These are phyloP conservation scores for Anisognathus igniventris DNA, from an alignment of 2,797 vertebrate genomes.

Conservation along the genomic window DNA sequence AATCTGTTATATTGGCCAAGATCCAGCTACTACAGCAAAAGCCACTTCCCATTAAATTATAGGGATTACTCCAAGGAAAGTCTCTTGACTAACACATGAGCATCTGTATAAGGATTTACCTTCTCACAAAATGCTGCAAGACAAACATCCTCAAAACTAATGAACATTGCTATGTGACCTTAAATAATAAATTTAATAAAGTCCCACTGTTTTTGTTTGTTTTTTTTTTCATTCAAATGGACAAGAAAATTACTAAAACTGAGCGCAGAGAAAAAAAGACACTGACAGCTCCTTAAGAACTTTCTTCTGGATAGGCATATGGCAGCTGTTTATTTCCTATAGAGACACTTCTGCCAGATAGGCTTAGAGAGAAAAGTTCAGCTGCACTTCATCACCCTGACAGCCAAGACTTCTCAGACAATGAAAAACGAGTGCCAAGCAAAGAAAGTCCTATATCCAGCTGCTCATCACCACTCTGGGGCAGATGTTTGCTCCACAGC, in stretches of 20 bases:
- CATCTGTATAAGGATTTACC: background rate
- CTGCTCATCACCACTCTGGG: background rate
- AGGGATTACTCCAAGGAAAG: background rate
- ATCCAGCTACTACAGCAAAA: background rate
- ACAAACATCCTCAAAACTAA: background rate
- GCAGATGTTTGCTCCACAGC: background rate
- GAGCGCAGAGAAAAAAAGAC: background rate
- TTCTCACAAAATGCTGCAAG: background rate
- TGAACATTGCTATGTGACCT: background rate
- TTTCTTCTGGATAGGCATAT: background rate
- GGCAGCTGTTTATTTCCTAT: background rate
- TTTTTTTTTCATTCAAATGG: background rate
- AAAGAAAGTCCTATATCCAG: background rate
- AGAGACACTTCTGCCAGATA: background rate
- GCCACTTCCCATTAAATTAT: background rate
- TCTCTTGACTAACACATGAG: background rate
- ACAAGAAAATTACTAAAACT: background rate
- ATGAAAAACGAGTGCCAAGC: background rate
- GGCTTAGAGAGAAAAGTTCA: background rate
- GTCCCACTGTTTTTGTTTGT: fast-evolving
- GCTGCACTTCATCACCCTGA: background rate
- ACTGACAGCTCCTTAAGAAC: background rate
- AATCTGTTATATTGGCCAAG: background rate
- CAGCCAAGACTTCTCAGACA: background rate
- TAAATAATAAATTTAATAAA: background rate